Evolutionary conservation across 2,888 invertebrate genomes (phyloP).

Genomic region (Baccha elongata): DNA sequence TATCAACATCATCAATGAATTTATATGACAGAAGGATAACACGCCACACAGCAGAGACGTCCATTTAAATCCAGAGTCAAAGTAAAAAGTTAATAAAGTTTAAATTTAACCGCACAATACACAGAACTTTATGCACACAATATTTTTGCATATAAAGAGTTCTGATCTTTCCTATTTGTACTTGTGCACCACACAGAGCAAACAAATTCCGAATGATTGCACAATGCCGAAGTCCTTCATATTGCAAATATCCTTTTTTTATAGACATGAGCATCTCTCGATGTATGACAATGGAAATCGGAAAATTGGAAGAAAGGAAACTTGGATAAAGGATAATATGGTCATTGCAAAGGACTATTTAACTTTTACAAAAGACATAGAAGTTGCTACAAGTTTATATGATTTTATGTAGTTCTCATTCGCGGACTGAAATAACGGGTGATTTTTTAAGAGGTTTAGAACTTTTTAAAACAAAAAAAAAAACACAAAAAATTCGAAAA

Average conservation of each 20-base stretch:
- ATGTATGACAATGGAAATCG: too few species aligned
- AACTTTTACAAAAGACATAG: too few species aligned
- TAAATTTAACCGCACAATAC: conserved; percentile 56
- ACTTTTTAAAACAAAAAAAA: too few species aligned
- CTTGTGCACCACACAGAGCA: conserved; percentile 35
- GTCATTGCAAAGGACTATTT: too few species aligned
- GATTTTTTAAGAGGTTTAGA: too few species aligned
- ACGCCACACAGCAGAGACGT: conserved; percentile 17
- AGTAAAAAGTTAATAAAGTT: conserved; percentile 67
- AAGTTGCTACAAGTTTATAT: too few species aligned
- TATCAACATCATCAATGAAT: conserved; percentile 20
- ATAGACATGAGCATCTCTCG: too few species aligned
- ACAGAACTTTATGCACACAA: not conserved
- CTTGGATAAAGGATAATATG: too few species aligned
- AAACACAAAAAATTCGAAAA: too few species aligned
- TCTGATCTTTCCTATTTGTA: not conserved
- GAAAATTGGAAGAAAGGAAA: too few species aligned
- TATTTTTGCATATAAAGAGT: not conserved
- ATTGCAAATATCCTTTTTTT: conserved; percentile 52
- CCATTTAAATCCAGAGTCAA: conserved; percentile 65
- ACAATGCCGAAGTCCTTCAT: conserved; percentile 56
- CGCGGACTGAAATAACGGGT: too few species aligned
- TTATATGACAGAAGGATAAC: conserved; percentile 12
- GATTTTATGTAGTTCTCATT: too few species aligned
- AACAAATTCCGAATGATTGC: conserved; percentile 66